Percentiles rank a stretch among this genome's conserved stretches.
Conservation (phyloP, 2,888 invertebrate species). For the Lasioglossum malachurum region DNA sequence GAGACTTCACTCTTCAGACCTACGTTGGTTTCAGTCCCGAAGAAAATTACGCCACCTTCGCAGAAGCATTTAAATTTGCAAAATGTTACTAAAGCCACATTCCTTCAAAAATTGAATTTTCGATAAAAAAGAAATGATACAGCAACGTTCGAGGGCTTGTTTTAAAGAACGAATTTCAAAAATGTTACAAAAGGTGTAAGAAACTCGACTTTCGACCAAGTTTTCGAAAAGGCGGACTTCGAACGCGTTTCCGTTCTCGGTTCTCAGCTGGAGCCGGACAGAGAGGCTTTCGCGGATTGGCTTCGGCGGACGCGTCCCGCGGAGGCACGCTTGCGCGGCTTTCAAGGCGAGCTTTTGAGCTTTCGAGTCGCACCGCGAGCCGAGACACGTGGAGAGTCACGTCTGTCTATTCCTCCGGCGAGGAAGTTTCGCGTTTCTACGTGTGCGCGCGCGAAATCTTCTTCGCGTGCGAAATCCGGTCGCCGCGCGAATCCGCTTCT, state of each 20-base stretch:
- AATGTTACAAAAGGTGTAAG: background rate
- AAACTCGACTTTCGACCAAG: background rate
- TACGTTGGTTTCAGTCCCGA: no score
- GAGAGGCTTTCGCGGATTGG: conserved; percentile 47
- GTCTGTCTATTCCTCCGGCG: conserved; percentile 69
- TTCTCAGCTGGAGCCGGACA: conserved; percentile 36
- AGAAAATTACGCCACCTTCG: no score
- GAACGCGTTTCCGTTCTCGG: conserved; percentile 45
- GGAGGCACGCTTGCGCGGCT: conserved; percentile 78
- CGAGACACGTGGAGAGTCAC: conserved; percentile 79
- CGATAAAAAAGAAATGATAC: background rate
- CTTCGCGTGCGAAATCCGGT: background rate
- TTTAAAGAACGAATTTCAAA: background rate
- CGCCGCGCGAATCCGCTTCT: background rate
- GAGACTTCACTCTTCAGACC: rapidly evolving
- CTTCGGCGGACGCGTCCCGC: conserved; percentile 60
- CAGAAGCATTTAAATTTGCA: background rate
- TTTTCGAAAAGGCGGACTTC: background rate
- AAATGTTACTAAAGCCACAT: no score
- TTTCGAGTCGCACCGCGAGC: conserved; percentile 75
- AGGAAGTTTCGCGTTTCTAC: conserved; percentile 55
- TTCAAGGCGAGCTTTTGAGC: conserved; percentile 76
- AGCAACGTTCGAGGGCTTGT: background rate
- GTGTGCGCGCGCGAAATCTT: conserved; percentile 16
- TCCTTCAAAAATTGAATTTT: background rate